A percentile compares a stretch with the other conserved stretches of the same genome.
phyloP scores from a whole-genome alignment of 1,140 invertebrate species.

The Panagrolaimus sp. region DNA sequence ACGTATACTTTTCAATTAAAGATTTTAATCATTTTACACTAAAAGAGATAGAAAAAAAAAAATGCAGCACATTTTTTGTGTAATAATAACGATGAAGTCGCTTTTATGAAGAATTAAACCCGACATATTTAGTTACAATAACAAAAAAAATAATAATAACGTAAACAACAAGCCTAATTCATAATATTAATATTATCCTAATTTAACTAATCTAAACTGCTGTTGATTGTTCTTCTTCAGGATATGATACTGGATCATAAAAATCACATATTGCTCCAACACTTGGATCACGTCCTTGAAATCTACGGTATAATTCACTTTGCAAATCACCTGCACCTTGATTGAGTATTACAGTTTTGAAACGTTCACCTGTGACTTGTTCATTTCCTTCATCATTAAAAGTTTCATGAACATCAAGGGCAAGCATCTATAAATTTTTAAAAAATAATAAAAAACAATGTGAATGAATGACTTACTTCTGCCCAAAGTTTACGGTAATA shows the following conservation, averaged over 20 bases:
- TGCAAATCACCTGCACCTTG: constrained; percentile 48
- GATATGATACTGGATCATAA: constrained; percentile 48
- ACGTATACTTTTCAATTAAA: too few relatives aligned
- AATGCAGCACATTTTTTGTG: too few relatives aligned
- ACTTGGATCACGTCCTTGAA: constrained; percentile 55
- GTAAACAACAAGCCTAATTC: too few relatives aligned
- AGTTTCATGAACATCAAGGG: constrained; percentile 53
- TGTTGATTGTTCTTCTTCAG: too few relatives aligned
- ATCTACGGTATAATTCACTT: constrained; percentile 48
- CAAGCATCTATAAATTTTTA: constrained; percentile 44
- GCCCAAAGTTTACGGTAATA: constrained; percentile 50
- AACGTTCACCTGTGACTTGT: constrained; percentile 42
- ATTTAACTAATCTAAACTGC: too few relatives aligned
- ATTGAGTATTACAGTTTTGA: constrained; percentile 48
- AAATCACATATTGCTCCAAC: constrained; percentile 57
- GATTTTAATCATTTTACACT: too few relatives aligned
- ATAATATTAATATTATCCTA: too few relatives aligned
- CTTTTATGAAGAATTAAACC: too few relatives aligned
- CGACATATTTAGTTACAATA: too few relatives aligned
- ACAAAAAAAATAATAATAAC: too few relatives aligned
- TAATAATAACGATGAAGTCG: too few relatives aligned
- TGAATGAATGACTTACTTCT: constrained; percentile 23
- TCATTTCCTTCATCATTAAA: constrained; percentile 46
- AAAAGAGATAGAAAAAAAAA: too few relatives aligned
- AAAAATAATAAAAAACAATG: constrained; percentile 11